Evolutionary conservation across 2,113 vertebrate species (phyloP).

Genomic region (Petaurus breviceps): DNA sequence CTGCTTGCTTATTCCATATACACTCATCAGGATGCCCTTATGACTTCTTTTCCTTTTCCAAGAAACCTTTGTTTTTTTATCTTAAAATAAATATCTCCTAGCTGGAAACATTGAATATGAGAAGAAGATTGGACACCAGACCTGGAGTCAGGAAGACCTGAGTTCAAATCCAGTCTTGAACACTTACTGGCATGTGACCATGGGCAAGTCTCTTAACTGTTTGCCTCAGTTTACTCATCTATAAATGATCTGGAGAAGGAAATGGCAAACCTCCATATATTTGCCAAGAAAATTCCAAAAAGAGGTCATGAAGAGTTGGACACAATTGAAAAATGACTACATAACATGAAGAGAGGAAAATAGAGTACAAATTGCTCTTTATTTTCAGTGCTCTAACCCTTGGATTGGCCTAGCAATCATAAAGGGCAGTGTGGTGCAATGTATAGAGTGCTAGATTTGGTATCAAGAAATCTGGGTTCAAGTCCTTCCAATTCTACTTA

Average conservation of each 20-base stretch:
- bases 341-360: background rate
- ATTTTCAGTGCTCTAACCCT: background rate
- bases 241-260: background rate
- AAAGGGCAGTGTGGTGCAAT: background rate
- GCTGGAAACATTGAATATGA: background rate
- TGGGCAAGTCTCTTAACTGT: background rate
- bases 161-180: background rate
- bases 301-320: background rate
- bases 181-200: background rate
- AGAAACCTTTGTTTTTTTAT: background rate
- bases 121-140: background rate
- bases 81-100: background rate
- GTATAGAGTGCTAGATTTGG: background rate
- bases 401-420: background rate
- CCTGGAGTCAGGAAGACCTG: background rate
- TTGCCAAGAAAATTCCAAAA: background rate
- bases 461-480: background rate
- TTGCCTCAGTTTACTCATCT: background rate
- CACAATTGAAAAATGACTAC: background rate
- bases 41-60: background rate
- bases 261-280: background rate
- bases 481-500: background rate
- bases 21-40: background rate
- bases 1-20: background rate
- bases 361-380: background rate